Base-by-base conservation (phyloP, 2,888 invertebrate species). In the Coelinius sp. region DNA sequence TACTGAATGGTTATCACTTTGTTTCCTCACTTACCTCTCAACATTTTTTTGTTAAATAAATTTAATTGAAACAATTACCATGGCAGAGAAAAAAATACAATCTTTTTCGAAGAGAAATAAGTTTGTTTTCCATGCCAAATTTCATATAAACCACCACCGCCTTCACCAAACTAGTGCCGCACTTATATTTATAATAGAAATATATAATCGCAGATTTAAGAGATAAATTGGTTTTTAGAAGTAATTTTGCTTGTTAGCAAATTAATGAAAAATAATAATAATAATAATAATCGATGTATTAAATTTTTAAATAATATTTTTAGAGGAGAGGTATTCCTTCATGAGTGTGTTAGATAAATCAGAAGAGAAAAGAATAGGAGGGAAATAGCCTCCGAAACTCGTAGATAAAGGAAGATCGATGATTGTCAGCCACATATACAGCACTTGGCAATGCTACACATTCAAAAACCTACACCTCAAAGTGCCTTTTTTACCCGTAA, bases 371-470 rank as follows among this genome's bases (percentile, higher is more conserved):
- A 64, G 66, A 52, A 44, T 12, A 38, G 56, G 59, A 17, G 17
- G 31, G 14, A 27, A 27, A 56, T 59, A 49, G 46, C 17, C 10
- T 31, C 27, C 25, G 53, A 35, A 56, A 41, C 31, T 59, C 80
- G 75, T 75, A 80, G 79, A 80, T 82, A 82, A 84, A 86, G 84
- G 85, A 86, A 86, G 83, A 82, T 86, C 83, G 85, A 85, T 87
- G 86, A 88, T 86, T 87, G 88, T 86, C 86, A 86, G 86, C 72
- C 86, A 87, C 87, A 87, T 85, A 87, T 86, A 85, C 83, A 87
- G 85, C 87, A 87, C 86, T 87, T 88, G 88, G 87, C 88, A 88
- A 87, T 86, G 86, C 87, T 86, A 80, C 83, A 79, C 78, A 71
- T 81, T 81, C 83, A 59, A 59, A 35, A 59, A 84, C 85, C 85